A percentile compares a stretch with the other conserved stretches of the same genome.
These are phyloP conservation scores for Anarsia innoxiella DNA, from an alignment of 2,888 invertebrate species.

Conservation along the genomic window DNA sequence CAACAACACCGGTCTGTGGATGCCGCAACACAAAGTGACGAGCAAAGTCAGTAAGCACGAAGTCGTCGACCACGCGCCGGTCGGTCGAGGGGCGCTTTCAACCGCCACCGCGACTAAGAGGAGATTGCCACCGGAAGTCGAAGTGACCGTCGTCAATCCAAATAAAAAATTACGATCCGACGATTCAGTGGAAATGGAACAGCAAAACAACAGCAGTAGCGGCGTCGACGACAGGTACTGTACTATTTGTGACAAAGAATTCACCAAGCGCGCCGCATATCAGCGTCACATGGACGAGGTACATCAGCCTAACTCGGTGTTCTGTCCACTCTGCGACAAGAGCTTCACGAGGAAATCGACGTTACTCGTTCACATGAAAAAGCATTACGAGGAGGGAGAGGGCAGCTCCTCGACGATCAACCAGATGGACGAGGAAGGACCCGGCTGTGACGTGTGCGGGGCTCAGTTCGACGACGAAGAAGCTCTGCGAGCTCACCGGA, in stretches of 20 bases:
- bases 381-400: conserved; percentile 69
- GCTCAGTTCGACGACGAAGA: conserved; percentile 74
- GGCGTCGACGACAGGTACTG: conserved; percentile 72
- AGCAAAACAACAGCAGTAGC: conserved; percentile 52
- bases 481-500: conserved; percentile 74
- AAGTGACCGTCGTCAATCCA: conserved; percentile 69
- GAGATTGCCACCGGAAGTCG: conserved; percentile 66
- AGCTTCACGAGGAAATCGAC: conserved; percentile 78
- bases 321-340: conserved; percentile 78
- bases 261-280: conserved; percentile 75
- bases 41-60: conserved; percentile 70
- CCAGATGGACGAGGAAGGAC: conserved; percentile 47
- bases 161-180: conserved; percentile 66
- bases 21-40: conserved; percentile 71
- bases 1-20: conserved; percentile 68
- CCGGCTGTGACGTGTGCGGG: conserved; percentile 77
- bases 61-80: conserved; percentile 49
- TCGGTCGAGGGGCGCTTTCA: conserved; percentile 42
- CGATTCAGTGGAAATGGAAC: conserved; percentile 59
- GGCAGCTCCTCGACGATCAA: conserved; percentile 39
- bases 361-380: conserved; percentile 77
- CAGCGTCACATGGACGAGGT: conserved; percentile 76
- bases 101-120: conserved; percentile 43
- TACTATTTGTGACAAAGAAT: conserved; percentile 76
- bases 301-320: conserved; percentile 70